phyloP scores from a whole-genome alignment of 1,140 invertebrate species.

The Amyelois transitella region DNA sequence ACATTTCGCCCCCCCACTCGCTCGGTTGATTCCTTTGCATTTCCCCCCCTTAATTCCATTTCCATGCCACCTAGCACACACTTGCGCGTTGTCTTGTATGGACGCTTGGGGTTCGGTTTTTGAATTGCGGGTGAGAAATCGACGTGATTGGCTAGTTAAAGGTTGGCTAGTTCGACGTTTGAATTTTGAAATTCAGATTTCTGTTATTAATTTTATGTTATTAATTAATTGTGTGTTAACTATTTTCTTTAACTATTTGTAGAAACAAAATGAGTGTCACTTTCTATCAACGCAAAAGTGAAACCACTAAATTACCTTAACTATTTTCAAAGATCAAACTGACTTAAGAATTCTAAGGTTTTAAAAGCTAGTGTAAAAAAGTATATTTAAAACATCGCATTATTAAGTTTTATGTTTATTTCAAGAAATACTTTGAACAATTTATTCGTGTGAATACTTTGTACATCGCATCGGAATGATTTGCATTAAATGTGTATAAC shows the following conservation, averaged over 20 bases:
- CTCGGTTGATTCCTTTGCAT: constrained; percentile 67
- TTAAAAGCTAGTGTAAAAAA: too few species aligned
- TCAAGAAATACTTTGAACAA: too few species aligned
- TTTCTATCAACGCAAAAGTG: too few species aligned
- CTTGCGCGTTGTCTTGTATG: constrained; percentile 32
- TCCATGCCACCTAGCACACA: constrained; percentile 67
- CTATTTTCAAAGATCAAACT: too few species aligned
- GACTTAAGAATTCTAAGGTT: too few species aligned
- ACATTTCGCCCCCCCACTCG: constrained; percentile 48
- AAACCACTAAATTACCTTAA: too few species aligned
- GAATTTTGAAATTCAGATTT: not conserved
- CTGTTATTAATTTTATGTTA: not conserved
- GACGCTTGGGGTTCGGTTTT: constrained; percentile 3
- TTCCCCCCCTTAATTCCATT: constrained; percentile 64
- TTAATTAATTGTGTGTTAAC: too few species aligned
- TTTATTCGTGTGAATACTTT: not conserved
- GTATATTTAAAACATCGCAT: too few species aligned
- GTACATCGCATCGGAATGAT: not conserved
- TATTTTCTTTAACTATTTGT: too few species aligned
- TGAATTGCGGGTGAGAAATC: not conserved
- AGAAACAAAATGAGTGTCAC: too few species aligned
- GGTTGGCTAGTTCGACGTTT: not conserved
- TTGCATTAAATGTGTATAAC: not conserved
- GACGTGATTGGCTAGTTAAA: not conserved
- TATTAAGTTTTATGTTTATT: too few species aligned